Percentiles rank a stretch among this genome's conserved stretches.
Evolutionary conservation across 64 coral and sea anemone genomes (phyloP).

Genomic region (Porites australiensis): DNA sequence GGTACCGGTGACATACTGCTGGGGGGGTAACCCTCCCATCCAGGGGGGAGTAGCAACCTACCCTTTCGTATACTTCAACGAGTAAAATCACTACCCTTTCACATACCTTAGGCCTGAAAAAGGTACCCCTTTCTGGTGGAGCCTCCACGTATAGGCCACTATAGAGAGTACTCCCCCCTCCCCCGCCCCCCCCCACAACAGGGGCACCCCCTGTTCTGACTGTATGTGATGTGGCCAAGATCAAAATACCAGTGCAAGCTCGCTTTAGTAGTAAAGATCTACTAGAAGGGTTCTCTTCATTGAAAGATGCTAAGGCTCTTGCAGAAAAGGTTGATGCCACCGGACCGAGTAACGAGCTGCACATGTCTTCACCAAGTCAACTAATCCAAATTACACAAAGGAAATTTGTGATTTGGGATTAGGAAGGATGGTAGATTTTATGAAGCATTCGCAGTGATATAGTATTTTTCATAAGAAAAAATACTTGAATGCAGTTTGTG

Average conservation of each 20-base stretch:
- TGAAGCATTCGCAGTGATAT: constrained; percentile 60
- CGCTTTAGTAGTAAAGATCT: constrained; percentile 72
- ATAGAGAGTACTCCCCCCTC: too few relatives aligned
- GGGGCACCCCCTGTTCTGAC: constrained; percentile 57
- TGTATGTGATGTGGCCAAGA: constrained; percentile 60
- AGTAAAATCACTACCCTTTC: too few relatives aligned
- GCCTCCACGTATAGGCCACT: too few relatives aligned
- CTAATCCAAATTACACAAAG: constrained; percentile 55
- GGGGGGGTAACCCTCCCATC: too few relatives aligned
- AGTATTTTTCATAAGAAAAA: too few relatives aligned
- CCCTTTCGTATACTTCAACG: too few relatives aligned
- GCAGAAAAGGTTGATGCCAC: constrained; percentile 69
- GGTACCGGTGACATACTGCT: too few relatives aligned
- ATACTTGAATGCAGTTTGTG: too few relatives aligned
- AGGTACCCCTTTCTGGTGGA: too few relatives aligned
- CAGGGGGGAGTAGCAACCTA: too few relatives aligned
- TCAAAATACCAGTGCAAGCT: constrained; percentile 78
- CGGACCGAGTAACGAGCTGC: constrained; percentile 49
- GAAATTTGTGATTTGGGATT: constrained; percentile 49
- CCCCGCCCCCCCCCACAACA: too few relatives aligned
- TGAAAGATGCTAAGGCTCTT: constrained; percentile 46
- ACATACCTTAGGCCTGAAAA: too few relatives aligned
- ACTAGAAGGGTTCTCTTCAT: constrained; percentile 31
- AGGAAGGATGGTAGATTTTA: constrained; percentile 82
- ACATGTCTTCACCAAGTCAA: constrained; percentile 78